Conservation (phyloP, 2,113 vertebrate genomes). For the Sapajus apella region DNA sequence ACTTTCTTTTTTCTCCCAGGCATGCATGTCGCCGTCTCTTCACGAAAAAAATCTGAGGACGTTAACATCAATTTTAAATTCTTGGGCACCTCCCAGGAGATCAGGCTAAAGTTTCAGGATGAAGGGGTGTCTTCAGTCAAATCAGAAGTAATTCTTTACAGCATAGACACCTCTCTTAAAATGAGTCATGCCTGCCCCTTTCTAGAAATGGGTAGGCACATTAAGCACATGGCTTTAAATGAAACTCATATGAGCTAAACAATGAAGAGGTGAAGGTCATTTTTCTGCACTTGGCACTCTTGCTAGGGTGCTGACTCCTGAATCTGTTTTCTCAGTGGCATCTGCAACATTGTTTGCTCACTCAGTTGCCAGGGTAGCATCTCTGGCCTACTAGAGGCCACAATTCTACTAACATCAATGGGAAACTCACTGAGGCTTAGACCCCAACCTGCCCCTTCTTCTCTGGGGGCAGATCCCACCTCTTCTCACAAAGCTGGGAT, state of each 20-base stretch:
- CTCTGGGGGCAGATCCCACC: background rate
- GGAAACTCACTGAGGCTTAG: background rate
- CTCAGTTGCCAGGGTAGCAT: background rate
- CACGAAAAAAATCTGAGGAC: conserved; percentile 2
- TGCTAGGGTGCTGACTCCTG: background rate
- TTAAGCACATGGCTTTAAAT: background rate
- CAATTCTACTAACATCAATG: background rate
- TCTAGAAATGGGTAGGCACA: conserved; percentile 18
- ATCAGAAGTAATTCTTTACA: conserved; percentile 9
- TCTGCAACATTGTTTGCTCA: background rate
- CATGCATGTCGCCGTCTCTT: background rate
- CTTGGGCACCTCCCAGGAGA: background rate
- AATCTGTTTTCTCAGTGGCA: background rate
- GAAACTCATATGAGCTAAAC: background rate
- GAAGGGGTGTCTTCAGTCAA: background rate
- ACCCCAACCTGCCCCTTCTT: background rate
- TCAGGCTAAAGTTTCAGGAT: conserved; percentile 24
- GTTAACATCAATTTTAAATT: conserved; percentile 41
- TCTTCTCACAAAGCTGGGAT: background rate
- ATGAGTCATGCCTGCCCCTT: background rate
- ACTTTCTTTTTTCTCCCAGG: background rate
- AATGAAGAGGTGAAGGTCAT: background rate
- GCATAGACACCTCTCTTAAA: background rate
- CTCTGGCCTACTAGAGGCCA: background rate
- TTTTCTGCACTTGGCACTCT: background rate